phyloP scores from a whole-genome alignment of 2,113 vertebrate species.

The Anseranas semipalmata region DNA sequence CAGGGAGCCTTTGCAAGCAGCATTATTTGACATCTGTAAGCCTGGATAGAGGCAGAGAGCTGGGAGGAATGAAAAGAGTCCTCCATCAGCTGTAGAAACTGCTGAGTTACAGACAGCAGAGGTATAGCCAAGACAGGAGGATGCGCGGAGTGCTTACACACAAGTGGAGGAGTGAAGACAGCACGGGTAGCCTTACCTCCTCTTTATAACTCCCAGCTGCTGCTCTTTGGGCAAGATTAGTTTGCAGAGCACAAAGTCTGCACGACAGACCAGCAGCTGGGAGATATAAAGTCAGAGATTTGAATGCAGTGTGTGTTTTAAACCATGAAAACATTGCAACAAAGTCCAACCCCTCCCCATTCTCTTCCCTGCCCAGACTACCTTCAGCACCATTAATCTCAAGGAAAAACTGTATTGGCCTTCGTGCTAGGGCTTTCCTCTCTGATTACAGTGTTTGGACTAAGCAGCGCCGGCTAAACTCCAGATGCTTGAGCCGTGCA shows the following conservation, averaged over 20 bases:
- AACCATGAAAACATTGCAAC: not conserved
- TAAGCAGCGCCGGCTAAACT: not conserved
- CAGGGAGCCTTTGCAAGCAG: not conserved
- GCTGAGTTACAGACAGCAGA: not conserved
- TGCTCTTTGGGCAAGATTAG: not conserved
- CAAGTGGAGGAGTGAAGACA: not conserved
- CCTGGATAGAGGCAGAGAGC: not conserved
- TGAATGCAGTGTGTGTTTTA: not conserved
- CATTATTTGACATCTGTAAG: not conserved
- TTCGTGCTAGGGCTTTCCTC: not conserved
- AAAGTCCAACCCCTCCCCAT: not conserved
- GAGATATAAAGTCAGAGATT: not conserved
- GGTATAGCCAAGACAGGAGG: not conserved
- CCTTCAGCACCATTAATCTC: conserved; percentile 3
- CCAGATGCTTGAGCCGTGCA: not conserved
- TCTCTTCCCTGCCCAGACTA: not conserved
- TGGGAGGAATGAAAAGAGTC: not conserved
- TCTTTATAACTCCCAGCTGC: conserved; percentile 11
- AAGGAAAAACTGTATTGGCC: not conserved
- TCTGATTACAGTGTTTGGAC: not conserved
- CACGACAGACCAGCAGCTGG: conserved; percentile 19
- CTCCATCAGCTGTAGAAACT: not conserved
- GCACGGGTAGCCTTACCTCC: not conserved
- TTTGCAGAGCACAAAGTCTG: not conserved
- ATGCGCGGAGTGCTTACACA: rapidly evolving